Percentiles rank a stretch among this genome's conserved stretches.
Conservation (phyloP, 2,888 invertebrate species). For the Dynastes maya region DNA sequence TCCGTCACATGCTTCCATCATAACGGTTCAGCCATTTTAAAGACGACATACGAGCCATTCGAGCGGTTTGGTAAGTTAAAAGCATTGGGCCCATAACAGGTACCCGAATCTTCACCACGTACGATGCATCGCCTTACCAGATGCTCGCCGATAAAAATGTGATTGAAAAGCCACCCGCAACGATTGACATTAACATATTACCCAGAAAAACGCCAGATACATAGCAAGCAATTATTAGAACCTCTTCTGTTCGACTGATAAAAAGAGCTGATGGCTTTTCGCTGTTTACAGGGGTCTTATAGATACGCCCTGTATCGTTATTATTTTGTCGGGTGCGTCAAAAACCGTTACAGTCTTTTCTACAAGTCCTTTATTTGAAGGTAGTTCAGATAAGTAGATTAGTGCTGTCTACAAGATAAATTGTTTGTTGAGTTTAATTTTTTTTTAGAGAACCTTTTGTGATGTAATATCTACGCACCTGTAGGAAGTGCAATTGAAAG, state of each 20-base stretch:
- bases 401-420: not conserved
- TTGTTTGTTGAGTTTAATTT: not conserved
- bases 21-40: slow-evolving; percentile 45
- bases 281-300: slow-evolving; percentile 28
- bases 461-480: too few species aligned
- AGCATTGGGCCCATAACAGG: slow-evolving; percentile 51
- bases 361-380: slow-evolving; percentile 20
- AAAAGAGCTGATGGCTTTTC: slow-evolving; percentile 35
- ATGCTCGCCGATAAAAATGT: slow-evolving; percentile 45
- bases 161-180: slow-evolving; percentile 49
- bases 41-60: slow-evolving; percentile 57
- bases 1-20: slow-evolving; percentile 3
- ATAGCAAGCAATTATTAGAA: slow-evolving; percentile 43
- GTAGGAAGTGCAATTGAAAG: too few species aligned
- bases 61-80: slow-evolving; percentile 58
- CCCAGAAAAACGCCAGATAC: slow-evolving; percentile 23
- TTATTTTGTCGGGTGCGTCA: slow-evolving; percentile 27
- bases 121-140: slow-evolving; percentile 54
- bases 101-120: slow-evolving; percentile 61
- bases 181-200: slow-evolving; percentile 37
- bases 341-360: slow-evolving; percentile 11
- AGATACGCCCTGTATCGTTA: slow-evolving; percentile 24
- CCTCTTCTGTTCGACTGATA: slow-evolving; percentile 36
- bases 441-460: not conserved
- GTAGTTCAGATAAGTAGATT: slow-evolving; percentile 5